These are phyloP conservation scores for Plumapathes pennacea DNA, from an alignment of 92 coral and sea anemone species.

Conservation along the genomic window DNA sequence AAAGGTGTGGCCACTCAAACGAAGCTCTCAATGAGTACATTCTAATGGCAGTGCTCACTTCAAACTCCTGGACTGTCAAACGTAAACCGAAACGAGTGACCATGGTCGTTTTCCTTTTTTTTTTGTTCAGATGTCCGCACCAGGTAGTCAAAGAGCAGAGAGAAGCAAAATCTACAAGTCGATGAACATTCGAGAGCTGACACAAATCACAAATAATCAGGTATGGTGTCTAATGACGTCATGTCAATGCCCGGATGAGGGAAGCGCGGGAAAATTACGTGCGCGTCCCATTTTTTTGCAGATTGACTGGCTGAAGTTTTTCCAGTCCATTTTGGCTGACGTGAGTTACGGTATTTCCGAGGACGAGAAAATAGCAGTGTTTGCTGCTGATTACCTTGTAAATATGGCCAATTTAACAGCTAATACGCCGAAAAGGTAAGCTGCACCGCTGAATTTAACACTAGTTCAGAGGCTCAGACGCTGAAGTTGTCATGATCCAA, in stretches of 20 bases:
- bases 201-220: slow-evolving; percentile 10
- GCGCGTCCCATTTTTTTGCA: neutral
- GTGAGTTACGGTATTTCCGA: slow-evolving; percentile 41
- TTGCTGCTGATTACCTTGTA: slow-evolving; percentile 47
- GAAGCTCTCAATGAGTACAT: too few species aligned
- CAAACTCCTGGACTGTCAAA: too few species aligned
- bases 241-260: neutral
- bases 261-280: neutral
- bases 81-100: too few species aligned
- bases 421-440: slow-evolving; percentile 51
- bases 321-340: slow-evolving; percentile 52
- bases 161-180: slow-evolving; percentile 28
- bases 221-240: neutral
- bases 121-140: slow-evolving; percentile 50
- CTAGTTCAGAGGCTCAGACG: too few species aligned
- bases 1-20: too few species aligned
- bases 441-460: too few species aligned
- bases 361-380: slow-evolving; percentile 56
- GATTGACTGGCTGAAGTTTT: slow-evolving; percentile 73
- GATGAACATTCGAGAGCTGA: slow-evolving; percentile 40
- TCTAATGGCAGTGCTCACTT: too few species aligned
- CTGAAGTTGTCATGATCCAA: too few species aligned
- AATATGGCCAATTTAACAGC: slow-evolving; percentile 41
- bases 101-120: too few species aligned
- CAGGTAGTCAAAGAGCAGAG: slow-evolving; percentile 34